Base-by-base conservation (phyloP, 1,140 invertebrate species). In the Riptortus pedestris region DNA sequence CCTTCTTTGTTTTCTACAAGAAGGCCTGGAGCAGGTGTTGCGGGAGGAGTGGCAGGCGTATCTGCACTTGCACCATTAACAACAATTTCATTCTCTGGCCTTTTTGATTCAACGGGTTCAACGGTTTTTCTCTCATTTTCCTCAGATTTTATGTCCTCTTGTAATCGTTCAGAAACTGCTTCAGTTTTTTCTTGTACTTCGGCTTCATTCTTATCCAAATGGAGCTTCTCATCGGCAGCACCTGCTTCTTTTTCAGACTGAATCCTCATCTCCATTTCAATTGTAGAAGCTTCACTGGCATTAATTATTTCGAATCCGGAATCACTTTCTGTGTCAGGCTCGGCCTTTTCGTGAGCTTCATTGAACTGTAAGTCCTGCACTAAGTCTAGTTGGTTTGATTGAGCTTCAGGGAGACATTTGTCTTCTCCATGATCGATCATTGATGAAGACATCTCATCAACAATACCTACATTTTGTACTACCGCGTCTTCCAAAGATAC, bases 1-100 rank as follows among this genome's bases (percentile, higher is more conserved):
- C 47, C 61, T 14, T 65, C 57, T 38, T 65, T 65, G n/a, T 57
- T 48, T 16, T 63, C 64, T 12, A 55, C 58, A 4, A 31, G 43
- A 24, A 63, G 14, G n/a, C 61, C 64, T 9, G 67, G 67, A n/a
- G 67, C 64, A 20, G 67, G 67, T 29, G 67, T 65, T 16, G 63
- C 22, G 7, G 66, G 66, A 18, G 66, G 66, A 9, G 66, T 65
- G 1, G 26, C 66, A 5, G 63, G 31, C n/a, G 62, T 48, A 43
- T 5, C 31, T n/a, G n/a, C n/a, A n/a, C n/a, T 22, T 52, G 20
- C 64, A 29, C 33, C 60, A 38, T 60, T 29, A 2, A 18, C 58
- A 7, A 47, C 33, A 24, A 52, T 31, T n/a, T 43, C n/a, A 20
- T 55, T 33, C 26, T 29, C 45, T 45, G 26, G 60, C n/a, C 59